These are phyloP conservation scores for Vombatus ursinus DNA, from an alignment of 2,113 vertebrate species.

Conservation along the genomic window DNA sequence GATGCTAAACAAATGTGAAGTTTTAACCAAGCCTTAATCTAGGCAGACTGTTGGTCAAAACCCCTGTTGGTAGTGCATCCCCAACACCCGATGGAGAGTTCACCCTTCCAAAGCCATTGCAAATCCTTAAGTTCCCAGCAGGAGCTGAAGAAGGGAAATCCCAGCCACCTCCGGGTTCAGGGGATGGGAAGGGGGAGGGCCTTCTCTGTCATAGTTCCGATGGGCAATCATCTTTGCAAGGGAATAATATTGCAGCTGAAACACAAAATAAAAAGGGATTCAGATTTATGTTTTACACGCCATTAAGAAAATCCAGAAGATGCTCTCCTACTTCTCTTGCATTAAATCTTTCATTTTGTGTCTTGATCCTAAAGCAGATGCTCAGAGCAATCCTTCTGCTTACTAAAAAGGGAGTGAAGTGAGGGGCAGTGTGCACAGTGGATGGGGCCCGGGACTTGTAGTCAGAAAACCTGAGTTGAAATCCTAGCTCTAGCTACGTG, in stretches of 20 bases:
- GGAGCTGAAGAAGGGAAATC: accelerated
- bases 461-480: neutral
- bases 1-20: conserved; percentile 1
- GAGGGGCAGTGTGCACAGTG: neutral
- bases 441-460: neutral
- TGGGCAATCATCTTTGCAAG: conserved; percentile 82
- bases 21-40: conserved; percentile 43
- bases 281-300: neutral
- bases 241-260: conserved; percentile 87
- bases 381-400: neutral
- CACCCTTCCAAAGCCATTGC: conserved; percentile 24
- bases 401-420: neutral
- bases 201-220: conserved; percentile 44
- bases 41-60: neutral
- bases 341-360: neutral
- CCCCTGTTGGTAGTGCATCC: accelerated
- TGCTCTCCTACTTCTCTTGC: neutral
- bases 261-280: conserved; percentile 51
- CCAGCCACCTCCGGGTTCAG: conserved; percentile 55
- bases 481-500: neutral
- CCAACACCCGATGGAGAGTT: neutral
- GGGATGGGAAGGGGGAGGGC: conserved; percentile 30
- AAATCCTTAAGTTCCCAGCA: conserved; percentile 18
- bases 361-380: neutral
- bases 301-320: neutral